Base-by-base conservation (phyloP, 2,888 invertebrate species). In the Lithosia quadra region DNA sequence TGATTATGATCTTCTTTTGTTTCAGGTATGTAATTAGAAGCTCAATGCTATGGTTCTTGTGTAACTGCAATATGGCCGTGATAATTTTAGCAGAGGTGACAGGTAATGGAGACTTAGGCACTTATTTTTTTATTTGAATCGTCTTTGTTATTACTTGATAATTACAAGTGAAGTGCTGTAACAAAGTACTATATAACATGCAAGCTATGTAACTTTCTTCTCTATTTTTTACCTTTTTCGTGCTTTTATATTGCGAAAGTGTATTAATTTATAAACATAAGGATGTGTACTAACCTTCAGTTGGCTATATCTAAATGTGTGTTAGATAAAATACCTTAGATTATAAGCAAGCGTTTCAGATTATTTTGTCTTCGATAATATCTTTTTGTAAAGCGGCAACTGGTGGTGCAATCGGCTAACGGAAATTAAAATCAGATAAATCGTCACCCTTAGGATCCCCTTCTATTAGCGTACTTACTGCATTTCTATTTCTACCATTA, bases 11-110 rank as follows among this genome's bases (percentile, higher is more conserved):
- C 33, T 66, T 74, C 71, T 81, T 79, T 84, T 79, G 78, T 83
- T 88, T 60, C 83, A 83, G 85, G 85, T 80, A 80, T 66, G 82
- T 82, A 59, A 61, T 68, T 72, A 56, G 63, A 63, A 71, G 66
- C 58, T 64, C 62, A 43, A 68, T 55, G 18, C 57, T 60, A 69
- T 63, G 56, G 36, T 58, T 58, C 73, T 68, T 49, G 49, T 18
- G 68, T 55, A 62, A 63, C 43, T 36, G 56, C 34, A 65, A 53
- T 57, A 36, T 63, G 24, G 28, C n/a, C 49, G 66, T 39, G 9
- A 63, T 74, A 56, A 63, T 67, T 65, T 33, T 24, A 62, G 59
- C 65, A 60, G 9, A 63, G 62, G 53, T 59, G 58, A 70, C 65
- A 71, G 49, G 72, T 73, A 78, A 75, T 61, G 64, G 61, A 55